Base-by-base conservation (phyloP, 2,113 vertebrate species). In the Hiodon alosoides region DNA sequence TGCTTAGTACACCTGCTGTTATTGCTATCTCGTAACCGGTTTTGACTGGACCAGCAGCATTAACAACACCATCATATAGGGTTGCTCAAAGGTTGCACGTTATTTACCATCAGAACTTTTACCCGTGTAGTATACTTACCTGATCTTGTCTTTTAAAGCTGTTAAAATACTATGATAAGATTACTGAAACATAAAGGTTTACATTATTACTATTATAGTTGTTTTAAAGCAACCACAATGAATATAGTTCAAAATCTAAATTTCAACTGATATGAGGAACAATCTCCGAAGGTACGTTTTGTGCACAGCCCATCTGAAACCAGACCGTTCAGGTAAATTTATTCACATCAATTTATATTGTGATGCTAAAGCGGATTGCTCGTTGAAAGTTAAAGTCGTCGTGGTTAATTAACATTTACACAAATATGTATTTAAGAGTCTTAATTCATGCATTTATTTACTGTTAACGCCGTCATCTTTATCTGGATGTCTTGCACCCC, bases 11-110 rank as follows among this genome's bases (percentile, higher is more conserved):
- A 54, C 16, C 50, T 1, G 67, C 13, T 72, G 68, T 69, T 50
- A 72, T 71, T 70, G 62, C 64, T 71, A 60, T 77, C 54, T 62
- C 16, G 55, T 57, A 82, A 81, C 80, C 78, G 77, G 82, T 81
- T 81, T 80, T 61, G 75, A 79, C 82, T 77, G 70, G 80, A 61
- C 17, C 67, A 11, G 51, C 48, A 10, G 67, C 54, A 79, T 75
- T 59, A 1, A 4, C 69, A 16, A 6, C 13, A 46, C 47, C 70
- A 52, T 67, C n/a, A 67, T 13, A 47, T 58, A 52, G 9, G 9
- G n/a, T 50, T 66, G 7, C 7, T 48, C 16, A 16, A 5, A 66
- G 31, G 46, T 10, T 3, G 47, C 4, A 7, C 16, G 7, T 65
- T 7, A 60, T 60, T 46, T 46, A 46, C 64, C 64, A 47, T 66